Evolutionary conservation across 2,888 invertebrate genomes (phyloP), one percentile per base, ranked within the genome.

Genomic region (Netelia inedita): DNA sequence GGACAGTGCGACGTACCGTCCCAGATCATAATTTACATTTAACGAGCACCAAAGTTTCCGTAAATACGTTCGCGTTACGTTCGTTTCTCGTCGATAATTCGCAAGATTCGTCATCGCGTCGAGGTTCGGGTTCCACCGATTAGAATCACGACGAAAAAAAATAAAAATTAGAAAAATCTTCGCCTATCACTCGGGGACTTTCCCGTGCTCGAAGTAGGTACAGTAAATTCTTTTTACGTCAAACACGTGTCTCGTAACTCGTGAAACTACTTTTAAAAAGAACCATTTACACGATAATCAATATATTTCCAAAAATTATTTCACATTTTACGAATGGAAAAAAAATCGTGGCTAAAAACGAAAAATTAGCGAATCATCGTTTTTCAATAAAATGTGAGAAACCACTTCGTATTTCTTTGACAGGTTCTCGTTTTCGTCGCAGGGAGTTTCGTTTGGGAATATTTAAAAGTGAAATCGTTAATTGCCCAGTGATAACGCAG

Each of bases 1-100:
- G 16, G 10, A 53, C 43, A n/a, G 16, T 16, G n/a, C 53, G 50
- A 41, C 63, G 63, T 53, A 59, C 55, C 57, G 59, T 57, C 21
- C 14, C 59, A 23, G n/a, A 16, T 8, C 23, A 16, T 69, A 69
- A 78, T 75, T 63, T 21, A 71, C 23, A 79, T 71, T 71, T 71
- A 65, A 63, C 63, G 71, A 79, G 41, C 35, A 2, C n/a, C n/a
- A 21, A 23, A 35, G n/a, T 53, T 21, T 19, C 35, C 9, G 35
- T 41, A 61, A 14, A n/a, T 16, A 23, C 28, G 6, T 35, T 35
- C 35, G 35, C 23, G 1, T 23, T 2, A 23, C 35, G 35, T 35
- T 35, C 50, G 11, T 71, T 63, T 71, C 28, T 43, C 53, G 16
- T 41, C 61, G 79, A 46, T 21, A 46, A 50, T 63, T 53, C 61